These are phyloP conservation scores for Phania funesta DNA, from an alignment of 2,888 invertebrate species.

Conservation along the genomic window DNA sequence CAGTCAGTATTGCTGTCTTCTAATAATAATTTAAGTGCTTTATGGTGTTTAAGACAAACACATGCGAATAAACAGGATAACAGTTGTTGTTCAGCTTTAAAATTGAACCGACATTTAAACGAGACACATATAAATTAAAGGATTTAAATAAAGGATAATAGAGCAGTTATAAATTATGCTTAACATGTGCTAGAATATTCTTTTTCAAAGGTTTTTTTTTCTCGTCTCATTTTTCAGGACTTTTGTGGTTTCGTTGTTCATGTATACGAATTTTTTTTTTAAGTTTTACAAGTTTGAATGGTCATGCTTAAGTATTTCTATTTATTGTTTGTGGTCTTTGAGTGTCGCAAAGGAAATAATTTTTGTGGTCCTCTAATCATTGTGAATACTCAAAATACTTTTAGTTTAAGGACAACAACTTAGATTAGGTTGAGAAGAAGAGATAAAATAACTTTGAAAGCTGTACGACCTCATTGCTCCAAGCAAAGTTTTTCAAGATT, in stretches of 20 bases:
- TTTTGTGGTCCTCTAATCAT: too few species aligned
- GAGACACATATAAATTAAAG: constrained; percentile 52
- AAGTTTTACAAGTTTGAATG: neutral
- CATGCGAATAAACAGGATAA: neutral
- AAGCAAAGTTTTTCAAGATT: too few species aligned
- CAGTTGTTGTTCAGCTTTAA: constrained; percentile 23
- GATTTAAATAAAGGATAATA: constrained; percentile 55
- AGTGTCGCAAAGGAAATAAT: neutral
- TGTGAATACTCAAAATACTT: too few species aligned
- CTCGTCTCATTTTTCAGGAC: constrained; percentile 6
- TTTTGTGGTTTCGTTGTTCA: constrained; percentile 38
- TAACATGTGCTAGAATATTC: constrained; percentile 26
- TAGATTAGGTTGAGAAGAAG: too few species aligned
- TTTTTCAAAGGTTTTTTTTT: neutral
- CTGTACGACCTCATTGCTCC: too few species aligned
- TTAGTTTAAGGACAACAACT: too few species aligned
- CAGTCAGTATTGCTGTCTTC: constrained; percentile 24
- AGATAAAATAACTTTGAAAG: too few species aligned
- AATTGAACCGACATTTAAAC: neutral
- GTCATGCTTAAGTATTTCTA: neutral
- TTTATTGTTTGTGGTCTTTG: neutral
- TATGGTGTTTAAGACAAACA: constrained; percentile 41
- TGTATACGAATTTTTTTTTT: neutral
- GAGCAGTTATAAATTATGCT: constrained; percentile 46
- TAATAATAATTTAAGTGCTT: constrained; percentile 61